Conservation (phyloP, 2,888 invertebrate species). For the Drosophila infuscata region DNA sequence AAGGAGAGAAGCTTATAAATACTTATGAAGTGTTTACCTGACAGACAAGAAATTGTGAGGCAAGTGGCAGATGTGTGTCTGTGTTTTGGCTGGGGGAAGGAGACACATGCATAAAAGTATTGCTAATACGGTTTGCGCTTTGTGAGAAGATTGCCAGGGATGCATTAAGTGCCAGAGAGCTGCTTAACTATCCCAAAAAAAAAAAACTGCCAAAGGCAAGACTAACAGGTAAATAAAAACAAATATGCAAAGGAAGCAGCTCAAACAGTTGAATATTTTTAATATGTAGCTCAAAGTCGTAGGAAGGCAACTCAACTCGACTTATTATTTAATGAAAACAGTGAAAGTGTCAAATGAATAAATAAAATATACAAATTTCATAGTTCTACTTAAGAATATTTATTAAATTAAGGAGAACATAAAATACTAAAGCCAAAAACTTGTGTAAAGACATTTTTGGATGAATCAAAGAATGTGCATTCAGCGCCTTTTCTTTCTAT, state of each 20-base stretch:
- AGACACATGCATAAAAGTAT: conserved; percentile 49
- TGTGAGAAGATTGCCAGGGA: conserved; percentile 45
- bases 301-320: background rate
- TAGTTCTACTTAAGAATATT: background rate
- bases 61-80: background rate
- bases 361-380: background rate
- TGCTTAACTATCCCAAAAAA: conserved; percentile 17
- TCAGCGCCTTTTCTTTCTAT: conserved; percentile 16
- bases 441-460: background rate
- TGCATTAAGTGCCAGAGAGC: conserved; percentile 26
- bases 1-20: conserved; percentile 57
- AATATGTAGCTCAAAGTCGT: background rate
- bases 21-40: conserved; percentile 58
- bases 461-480: conserved; percentile 4
- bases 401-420: background rate
- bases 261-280: conserved; percentile 2
- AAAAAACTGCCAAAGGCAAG: conserved; percentile 22
- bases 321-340: background rate
- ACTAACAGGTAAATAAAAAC: conserved; percentile 7
- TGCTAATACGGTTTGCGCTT: conserved; percentile 51
- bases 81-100: background rate
- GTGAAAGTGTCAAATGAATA: background rate
- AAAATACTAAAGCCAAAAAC: background rate
- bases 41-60: conserved; percentile 7
- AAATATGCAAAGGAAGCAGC: conserved; percentile 15